A percentile compares a stretch with the other conserved stretches of the same genome.
Conservation (phyloP, 1,140 invertebrate genomes). For the Bathynomus jamesi region DNA sequence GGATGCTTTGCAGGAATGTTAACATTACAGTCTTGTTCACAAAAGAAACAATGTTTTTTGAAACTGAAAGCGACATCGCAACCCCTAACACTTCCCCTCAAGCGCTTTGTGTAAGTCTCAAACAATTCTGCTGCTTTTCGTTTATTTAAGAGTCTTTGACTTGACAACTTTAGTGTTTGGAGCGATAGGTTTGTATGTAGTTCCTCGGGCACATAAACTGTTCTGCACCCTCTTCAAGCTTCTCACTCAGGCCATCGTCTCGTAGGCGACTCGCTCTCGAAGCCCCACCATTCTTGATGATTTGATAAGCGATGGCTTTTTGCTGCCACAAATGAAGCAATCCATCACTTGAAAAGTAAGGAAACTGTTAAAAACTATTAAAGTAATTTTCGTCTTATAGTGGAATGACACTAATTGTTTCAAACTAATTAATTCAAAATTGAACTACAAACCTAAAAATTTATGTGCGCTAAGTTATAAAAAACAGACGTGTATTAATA, state of each 20-base stretch:
- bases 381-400: no score
- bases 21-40: neutral
- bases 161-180: neutral
- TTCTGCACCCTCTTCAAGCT: neutral
- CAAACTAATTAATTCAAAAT: no score
- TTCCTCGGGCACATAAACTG: neutral
- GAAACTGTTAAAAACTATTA: no score
- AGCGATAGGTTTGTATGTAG: neutral
- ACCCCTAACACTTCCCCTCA: neutral
- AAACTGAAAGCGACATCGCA: neutral
- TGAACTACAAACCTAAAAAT: no score
- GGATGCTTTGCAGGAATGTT: neutral
- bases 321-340: no score
- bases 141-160: no score
- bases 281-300: neutral
- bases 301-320: neutral
- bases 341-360: neutral
- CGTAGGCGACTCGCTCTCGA: neutral
- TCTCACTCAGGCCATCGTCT: neutral
- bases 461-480: no score
- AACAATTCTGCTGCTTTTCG: neutral
- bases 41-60: neutral
- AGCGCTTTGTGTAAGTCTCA: neutral
- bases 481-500: no score
- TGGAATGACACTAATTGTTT: no score